These are phyloP conservation scores for Metallyticus violacea DNA, from an alignment of 2,888 invertebrate species.

Conservation along the genomic window DNA sequence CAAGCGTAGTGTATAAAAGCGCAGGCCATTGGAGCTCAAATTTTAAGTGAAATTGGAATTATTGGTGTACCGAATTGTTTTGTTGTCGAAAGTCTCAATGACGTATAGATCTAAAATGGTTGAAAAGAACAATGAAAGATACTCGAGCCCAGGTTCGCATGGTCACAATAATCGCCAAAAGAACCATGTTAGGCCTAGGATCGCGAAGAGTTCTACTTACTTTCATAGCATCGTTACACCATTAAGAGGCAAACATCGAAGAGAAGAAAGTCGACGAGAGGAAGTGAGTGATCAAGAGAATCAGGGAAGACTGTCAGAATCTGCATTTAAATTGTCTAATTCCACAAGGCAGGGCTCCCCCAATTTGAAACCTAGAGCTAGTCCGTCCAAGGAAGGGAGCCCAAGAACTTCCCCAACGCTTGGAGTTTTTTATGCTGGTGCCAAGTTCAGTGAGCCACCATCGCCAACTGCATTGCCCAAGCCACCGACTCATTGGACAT, in stretches of 20 bases:
- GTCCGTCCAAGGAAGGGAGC: conserved; percentile 39
- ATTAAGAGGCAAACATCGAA: conserved; percentile 32
- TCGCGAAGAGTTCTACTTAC: conserved; percentile 31
- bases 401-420: conserved; percentile 36
- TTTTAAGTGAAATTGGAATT: not conserved
- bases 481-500: conserved; percentile 77
- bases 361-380: conserved; percentile 34
- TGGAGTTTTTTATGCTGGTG: conserved; percentile 57
- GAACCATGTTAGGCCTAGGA: conserved; percentile 29
- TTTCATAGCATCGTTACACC: conserved; percentile 31
- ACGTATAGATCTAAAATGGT: conserved; percentile 31
- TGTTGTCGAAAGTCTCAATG: conserved; percentile 10
- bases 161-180: conserved; percentile 29
- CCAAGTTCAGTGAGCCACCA: conserved; percentile 81
- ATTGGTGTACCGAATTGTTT: not conserved
- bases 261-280: conserved; percentile 23
- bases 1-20: not conserved
- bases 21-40: not conserved
- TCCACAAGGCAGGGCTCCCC: conserved; percentile 35
- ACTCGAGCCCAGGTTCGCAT: conserved; percentile 28
- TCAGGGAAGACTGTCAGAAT: not conserved
- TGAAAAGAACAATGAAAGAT: conserved; percentile 25
- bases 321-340: conserved; percentile 6
- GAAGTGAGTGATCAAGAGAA: conserved; percentile 10
- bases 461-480: conserved; percentile 74